Evolutionary conservation across 2,888 invertebrate species (phyloP), one percentile per base, ranked within the genome.

Genomic region (Pristionchus mayeri): DNA sequence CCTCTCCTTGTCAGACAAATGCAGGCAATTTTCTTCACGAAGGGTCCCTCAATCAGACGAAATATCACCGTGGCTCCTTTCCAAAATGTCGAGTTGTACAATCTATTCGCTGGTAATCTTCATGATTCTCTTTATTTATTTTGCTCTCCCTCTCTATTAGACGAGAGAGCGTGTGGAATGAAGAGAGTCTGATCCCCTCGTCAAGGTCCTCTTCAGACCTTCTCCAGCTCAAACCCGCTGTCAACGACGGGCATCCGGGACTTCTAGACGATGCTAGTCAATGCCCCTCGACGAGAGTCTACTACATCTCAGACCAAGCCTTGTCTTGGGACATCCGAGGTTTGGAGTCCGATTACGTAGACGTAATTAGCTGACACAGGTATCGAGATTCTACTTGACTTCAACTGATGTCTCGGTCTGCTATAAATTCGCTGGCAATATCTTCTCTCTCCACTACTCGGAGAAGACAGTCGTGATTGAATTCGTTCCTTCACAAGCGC

Each of bases 231-330:
- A 85, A 88, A 16, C n/a, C 40, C 7, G 92, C 93, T 6, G 92
- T 93, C 16, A 94, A 94, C 89, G 94, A 94, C 87, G 94, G 94
- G 1, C 94, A 94, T 0, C 57, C 84, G 40, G 94, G 94, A n/a
- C 90, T 91, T 81, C 89, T 94, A n/a, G 89, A 93, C 85, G 90
- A 93, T 67, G 3, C 88, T 94, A 37, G 86, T 85, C 37, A 88
- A 88, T 48, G 92, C 93, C 27, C 90, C 89, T 3, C 44, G 44
- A 75, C 44, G 87, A 84, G n/a, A 27, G 67, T 18, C 21, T 7
- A 7, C 3, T 63, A 0, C 37, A 37, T 21, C 27, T 37, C 21
- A 37, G 21, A 67, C 37, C 34, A 67, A 21, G 30, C 57, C 57
- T 13, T 60, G 57, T 16, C 30, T 16, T 16, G 27, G 13, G 30